Conservation (phyloP, 2,113 vertebrate genomes). For the Melozone crissalis region DNA sequence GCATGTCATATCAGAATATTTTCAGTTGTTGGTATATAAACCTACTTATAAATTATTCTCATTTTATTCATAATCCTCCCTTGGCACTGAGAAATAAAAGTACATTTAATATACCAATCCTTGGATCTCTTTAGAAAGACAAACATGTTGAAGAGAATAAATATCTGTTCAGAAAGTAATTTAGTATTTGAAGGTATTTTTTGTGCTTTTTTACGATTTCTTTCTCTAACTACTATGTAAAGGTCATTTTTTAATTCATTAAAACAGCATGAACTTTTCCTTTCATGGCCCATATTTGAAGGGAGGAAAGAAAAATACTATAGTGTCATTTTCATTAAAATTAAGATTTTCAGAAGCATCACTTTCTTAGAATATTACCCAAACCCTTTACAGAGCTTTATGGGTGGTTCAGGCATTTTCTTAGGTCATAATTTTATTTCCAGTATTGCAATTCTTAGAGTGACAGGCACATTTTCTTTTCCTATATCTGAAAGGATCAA, state of each 20-base stretch:
- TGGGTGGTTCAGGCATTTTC: neutral
- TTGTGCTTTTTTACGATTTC: neutral
- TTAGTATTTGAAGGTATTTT: neutral
- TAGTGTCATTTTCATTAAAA: neutral
- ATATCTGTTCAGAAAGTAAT: neutral
- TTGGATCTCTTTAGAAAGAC: conserved; percentile 1
- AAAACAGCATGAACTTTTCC: neutral
- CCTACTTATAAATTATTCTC: neutral
- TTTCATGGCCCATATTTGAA: neutral
- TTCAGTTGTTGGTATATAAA: neutral
- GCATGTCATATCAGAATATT: neutral
- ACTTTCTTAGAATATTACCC: neutral
- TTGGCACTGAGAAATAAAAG: neutral
- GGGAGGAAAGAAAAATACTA: neutral
- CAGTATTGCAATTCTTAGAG: neutral
- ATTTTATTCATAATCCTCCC: neutral
- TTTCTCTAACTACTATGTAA: neutral
- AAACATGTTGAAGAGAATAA: conserved; percentile 7
- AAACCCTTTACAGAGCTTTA: neutral
- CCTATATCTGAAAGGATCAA: neutral
- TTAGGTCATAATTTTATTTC: neutral
- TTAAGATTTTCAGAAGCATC: neutral
- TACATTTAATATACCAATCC: neutral
- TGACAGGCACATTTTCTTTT: neutral
- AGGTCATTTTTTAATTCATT: conserved; percentile 6